Percentiles rank a stretch among this genome's conserved stretches.
Evolutionary conservation across 2,888 invertebrate species (phyloP).

Genomic region (Polydesmus complanatus): DNA sequence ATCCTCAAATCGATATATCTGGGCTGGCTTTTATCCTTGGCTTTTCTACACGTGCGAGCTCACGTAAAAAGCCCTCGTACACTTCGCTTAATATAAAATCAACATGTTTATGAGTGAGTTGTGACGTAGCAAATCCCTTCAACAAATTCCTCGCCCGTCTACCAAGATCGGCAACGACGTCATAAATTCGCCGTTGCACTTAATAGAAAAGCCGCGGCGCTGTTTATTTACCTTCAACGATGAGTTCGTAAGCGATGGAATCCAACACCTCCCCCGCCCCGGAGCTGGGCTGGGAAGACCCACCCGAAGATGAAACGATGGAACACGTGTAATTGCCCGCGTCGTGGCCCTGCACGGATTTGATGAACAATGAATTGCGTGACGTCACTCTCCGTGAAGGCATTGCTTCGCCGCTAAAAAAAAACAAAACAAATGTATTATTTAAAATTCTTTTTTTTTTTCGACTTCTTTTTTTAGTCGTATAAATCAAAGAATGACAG

Average conservation of each 20-base stretch:
- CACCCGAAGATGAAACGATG: background rate
- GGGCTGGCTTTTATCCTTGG: too few relatives aligned
- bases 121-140: background rate
- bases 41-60: too few relatives aligned
- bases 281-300: background rate
- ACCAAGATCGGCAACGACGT: background rate
- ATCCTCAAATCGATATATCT: too few relatives aligned
- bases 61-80: background rate
- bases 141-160: background rate
- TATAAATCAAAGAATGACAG: background rate
- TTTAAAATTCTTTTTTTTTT: background rate
- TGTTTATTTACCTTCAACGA: conserved; percentile 10
- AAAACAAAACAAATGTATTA: background rate
- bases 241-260: conserved; percentile 4
- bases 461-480: background rate
- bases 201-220: background rate
- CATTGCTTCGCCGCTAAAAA: conserved; percentile 6
- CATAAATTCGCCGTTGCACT: background rate
- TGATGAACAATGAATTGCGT: conserved; percentile 7
- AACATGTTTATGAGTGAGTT: background rate
- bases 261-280: background rate
- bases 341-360: conserved; percentile 12
- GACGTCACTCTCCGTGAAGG: conserved; percentile 1
- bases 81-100: background rate
- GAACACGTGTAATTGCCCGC: conserved; percentile 15